phyloP scores from a whole-genome alignment of 2,797 vertebrate species.

The Pelobates cultripes region DNA sequence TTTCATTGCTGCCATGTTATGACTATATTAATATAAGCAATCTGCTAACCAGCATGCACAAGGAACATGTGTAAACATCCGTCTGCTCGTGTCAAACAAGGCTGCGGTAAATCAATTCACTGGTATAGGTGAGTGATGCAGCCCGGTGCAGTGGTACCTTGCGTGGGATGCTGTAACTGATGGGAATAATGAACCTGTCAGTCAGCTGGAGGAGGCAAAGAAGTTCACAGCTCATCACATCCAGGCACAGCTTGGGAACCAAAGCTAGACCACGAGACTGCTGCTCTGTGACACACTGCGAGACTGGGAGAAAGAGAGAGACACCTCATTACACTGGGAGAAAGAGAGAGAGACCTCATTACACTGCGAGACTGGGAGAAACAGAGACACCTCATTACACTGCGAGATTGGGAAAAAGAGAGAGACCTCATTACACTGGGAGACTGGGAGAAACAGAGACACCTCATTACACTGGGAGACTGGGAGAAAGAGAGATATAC shows the following conservation, averaged over 20 bases:
- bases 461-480: background rate
- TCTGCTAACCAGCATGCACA: too few species aligned
- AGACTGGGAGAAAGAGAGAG: constrained; percentile 70
- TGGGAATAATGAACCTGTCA: constrained; percentile 79
- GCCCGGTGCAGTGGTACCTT: constrained; percentile 76
- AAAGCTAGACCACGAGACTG: constrained; percentile 76
- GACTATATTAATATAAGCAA: too few species aligned
- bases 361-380: background rate
- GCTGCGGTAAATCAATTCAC: too few species aligned
- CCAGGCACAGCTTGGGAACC: constrained; percentile 82
- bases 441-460: background rate
- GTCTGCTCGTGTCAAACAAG: too few species aligned
- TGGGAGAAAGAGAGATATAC: background rate
- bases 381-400: background rate
- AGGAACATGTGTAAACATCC: too few species aligned
- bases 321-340: background rate
- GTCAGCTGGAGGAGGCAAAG: constrained; percentile 88
- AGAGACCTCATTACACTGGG: background rate
- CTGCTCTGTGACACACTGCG: constrained; percentile 82
- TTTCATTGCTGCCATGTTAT: too few species aligned
- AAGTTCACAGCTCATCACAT: constrained; percentile 87
- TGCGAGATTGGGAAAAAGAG: background rate
- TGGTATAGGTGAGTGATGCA: background rate
- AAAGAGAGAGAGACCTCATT: background rate
- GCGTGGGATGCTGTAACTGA: constrained; percentile 90